phyloP scores from a whole-genome alignment of 2,113 vertebrate species.

The Lutjanus erythropterus region DNA sequence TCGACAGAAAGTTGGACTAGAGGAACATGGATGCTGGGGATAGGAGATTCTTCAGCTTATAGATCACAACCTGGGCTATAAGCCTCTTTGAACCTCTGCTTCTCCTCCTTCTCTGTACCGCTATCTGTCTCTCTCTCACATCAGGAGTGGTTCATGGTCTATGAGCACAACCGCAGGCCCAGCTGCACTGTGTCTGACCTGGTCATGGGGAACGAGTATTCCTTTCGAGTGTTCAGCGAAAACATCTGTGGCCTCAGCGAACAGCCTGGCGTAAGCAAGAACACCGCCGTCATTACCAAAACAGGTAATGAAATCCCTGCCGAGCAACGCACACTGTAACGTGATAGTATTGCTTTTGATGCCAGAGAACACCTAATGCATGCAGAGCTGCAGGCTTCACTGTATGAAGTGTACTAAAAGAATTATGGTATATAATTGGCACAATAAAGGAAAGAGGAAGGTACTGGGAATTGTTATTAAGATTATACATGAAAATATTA shows the following conservation, averaged over 20 bases:
- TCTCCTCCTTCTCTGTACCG: background rate
- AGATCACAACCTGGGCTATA: constrained; percentile 22
- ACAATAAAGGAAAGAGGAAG: background rate
- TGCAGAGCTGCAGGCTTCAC: constrained; percentile 25
- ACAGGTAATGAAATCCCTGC: constrained; percentile 78
- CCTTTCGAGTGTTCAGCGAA: constrained; percentile 89
- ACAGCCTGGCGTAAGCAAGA: constrained; percentile 85
- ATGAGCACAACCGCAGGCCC: constrained; percentile 89
- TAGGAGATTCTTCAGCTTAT: constrained; percentile 21
- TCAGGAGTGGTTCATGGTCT: constrained; percentile 94
- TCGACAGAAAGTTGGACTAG: background rate
- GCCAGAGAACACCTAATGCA: constrained; percentile 12
- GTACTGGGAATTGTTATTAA: background rate
- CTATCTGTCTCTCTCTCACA: background rate
- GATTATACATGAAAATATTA: background rate
- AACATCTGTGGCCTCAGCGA: constrained; percentile 93
- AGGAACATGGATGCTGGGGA: constrained; percentile 9
- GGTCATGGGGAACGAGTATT: constrained; percentile 93
- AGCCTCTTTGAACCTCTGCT: constrained; percentile 51
- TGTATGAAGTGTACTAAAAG: constrained; percentile 16
- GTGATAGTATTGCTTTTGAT: background rate
- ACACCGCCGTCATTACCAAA: constrained; percentile 90
- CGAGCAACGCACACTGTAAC: background rate
- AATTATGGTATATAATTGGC: background rate
- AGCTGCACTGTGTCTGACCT: constrained; percentile 91